Evolutionary conservation across 1,140 invertebrate genomes (phyloP).

Genomic region (Cotesia vestalis): DNA sequence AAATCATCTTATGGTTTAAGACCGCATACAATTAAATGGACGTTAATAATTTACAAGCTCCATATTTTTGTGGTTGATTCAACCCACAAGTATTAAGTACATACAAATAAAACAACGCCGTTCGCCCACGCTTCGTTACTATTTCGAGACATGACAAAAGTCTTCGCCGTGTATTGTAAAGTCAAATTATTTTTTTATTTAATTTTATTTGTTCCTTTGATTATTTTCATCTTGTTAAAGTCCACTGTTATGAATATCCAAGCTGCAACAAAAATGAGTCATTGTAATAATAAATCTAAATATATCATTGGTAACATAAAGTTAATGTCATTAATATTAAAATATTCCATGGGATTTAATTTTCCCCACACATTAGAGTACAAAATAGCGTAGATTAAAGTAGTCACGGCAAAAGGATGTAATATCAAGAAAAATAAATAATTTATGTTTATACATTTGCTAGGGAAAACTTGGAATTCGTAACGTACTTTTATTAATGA

Average conservation of each 20-base stretch:
- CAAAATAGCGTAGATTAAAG: no score
- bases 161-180: neutral
- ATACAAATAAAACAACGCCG: constrained; percentile 18
- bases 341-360: no score
- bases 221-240: constrained; percentile 4
- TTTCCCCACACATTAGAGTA: no score
- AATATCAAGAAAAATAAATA: neutral
- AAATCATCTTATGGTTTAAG: no score
- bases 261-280: no score
- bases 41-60: no score
- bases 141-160: constrained; percentile 58
- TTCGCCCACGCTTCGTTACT: constrained; percentile 61
- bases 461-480: constrained; percentile 37
- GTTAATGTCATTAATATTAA: no score
- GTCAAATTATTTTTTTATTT: neutral
- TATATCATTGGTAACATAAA: no score
- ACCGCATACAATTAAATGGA: no score
- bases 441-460: constrained; percentile 4
- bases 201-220: constrained; percentile 4
- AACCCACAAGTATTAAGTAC: neutral
- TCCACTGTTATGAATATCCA: neutral
- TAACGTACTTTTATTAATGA: constrained; percentile 66
- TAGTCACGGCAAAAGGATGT: no score
- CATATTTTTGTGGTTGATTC: no score
- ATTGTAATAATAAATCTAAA: no score